A percentile compares a stretch with the other conserved stretches of the same genome.
Evolutionary conservation across 2,113 vertebrate species (phyloP).

Genomic region (Sander vitreus): DNA sequence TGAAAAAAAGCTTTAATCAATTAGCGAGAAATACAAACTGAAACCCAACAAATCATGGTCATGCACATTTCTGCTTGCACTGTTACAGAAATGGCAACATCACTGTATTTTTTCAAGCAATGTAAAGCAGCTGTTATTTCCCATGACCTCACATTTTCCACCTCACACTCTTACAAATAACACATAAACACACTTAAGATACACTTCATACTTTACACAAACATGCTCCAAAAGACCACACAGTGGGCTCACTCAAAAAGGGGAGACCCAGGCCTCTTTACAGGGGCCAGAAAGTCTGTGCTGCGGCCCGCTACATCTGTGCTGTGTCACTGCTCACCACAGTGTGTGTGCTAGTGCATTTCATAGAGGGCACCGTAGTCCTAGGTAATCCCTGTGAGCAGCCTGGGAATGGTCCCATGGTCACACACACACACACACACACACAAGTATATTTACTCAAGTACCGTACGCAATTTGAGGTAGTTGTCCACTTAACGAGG

Average conservation of each 20-base stretch:
- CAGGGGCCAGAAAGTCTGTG: constrained; percentile 33
- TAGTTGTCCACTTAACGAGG: background rate
- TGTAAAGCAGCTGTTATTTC: background rate
- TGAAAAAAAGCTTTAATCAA: background rate
- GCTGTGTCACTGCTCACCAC: constrained; percentile 33
- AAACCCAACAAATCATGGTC: background rate
- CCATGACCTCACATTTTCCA: constrained; percentile 1
- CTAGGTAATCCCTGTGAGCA: constrained; percentile 57
- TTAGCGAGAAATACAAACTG: background rate
- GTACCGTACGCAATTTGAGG: too few species aligned
- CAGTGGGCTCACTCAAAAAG: constrained; percentile 32
- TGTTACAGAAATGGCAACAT: background rate
- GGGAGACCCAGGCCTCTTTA: constrained; percentile 33
- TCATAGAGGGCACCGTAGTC: constrained; percentile 32
- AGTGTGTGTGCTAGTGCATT: constrained; percentile 26
- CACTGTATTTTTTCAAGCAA: background rate
- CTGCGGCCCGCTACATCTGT: constrained; percentile 43
- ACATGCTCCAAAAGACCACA: constrained; percentile 38
- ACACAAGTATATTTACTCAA: constrained; percentile 3
- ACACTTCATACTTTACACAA: constrained; percentile 25
- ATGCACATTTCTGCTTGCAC: background rate
- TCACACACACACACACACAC: background rate
- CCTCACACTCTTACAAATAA: constrained; percentile 1
- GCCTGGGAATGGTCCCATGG: constrained; percentile 50
- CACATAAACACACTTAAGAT: constrained; percentile 33